Evolutionary conservation across 1,140 invertebrate species (phyloP).

Genomic region (Globodera rostochiensis): DNA sequence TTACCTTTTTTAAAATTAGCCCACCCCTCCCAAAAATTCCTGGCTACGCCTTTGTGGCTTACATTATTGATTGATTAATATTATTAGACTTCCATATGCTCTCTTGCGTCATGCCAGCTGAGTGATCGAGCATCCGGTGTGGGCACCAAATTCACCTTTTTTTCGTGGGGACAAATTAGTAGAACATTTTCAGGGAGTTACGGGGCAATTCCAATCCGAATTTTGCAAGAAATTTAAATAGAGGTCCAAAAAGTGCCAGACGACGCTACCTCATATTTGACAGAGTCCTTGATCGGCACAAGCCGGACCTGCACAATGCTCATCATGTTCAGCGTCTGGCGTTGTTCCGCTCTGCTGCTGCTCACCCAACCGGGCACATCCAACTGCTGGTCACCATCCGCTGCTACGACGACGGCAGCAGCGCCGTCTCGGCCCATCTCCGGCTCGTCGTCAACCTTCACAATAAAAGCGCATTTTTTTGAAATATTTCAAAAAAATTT

Average conservation of each 20-base stretch:
- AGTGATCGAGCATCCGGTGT: conserved; percentile 11
- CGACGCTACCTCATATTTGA: conserved; percentile 17
- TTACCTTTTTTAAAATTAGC: no score
- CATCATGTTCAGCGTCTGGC: conserved; percentile 8
- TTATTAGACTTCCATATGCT: conserved; percentile 13
- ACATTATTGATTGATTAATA: no score
- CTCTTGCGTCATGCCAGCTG: conserved; percentile 20
- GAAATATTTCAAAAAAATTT: not conserved
- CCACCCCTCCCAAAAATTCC: no score
- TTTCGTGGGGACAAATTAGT: not conserved
- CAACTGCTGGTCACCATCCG: not conserved
- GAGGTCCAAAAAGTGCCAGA: not conserved
- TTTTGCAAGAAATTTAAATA: not conserved
- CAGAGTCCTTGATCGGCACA: conserved; percentile 4
- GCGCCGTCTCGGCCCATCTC: not conserved
- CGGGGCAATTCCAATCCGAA: not conserved
- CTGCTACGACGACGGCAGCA: no score
- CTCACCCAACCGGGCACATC: conserved; percentile 20
- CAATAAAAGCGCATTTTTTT: not conserved
- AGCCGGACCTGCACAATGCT: conserved; percentile 17
- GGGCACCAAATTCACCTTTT: conserved; percentile 21
- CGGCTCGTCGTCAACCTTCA: not conserved
- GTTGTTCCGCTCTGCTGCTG: not conserved
- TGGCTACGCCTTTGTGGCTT: no score
- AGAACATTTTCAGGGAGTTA: not conserved